Percentiles rank a stretch among this genome's conserved stretches.
phyloP scores from a whole-genome alignment of 1,140 invertebrate species.

The Hylaeus anthracinus region DNA sequence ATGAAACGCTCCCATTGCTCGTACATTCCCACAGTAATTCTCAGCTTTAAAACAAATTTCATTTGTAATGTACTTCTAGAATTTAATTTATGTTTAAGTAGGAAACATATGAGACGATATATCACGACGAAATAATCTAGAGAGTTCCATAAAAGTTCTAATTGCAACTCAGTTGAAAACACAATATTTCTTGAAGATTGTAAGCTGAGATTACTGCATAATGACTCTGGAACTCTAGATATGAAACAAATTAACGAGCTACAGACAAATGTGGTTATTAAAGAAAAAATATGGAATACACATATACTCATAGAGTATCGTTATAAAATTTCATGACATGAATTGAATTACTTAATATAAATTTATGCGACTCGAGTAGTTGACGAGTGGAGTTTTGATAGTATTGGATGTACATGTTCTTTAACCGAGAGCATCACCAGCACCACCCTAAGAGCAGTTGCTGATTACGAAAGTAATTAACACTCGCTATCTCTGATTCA shows the following conservation, averaged over 20 bases:
- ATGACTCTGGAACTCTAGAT: not conserved
- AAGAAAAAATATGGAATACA: not conserved
- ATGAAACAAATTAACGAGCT: not conserved
- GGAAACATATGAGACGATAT: too few species aligned
- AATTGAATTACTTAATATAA: not conserved
- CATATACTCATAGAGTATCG: not conserved
- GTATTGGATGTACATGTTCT: constrained; percentile 24
- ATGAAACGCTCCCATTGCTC: too few species aligned
- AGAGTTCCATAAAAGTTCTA: not conserved
- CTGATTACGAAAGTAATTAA: constrained; percentile 48
- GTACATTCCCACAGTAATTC: too few species aligned
- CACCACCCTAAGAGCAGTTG: not conserved
- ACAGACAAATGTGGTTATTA: too few species aligned
- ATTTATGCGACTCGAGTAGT: not conserved
- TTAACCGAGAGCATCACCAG: not conserved
- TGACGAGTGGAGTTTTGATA: not conserved
- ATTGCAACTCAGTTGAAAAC: not conserved
- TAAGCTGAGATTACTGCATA: not conserved
- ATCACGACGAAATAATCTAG: not conserved
- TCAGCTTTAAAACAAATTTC: not conserved
- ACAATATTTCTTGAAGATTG: not conserved
- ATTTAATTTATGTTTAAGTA: not conserved
- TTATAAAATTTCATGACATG: not conserved
- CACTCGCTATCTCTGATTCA: constrained; percentile 19
- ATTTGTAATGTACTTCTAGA: not conserved